Base-by-base conservation (phyloP, 2,888 invertebrate species). In the Yponomeuta evonymella region DNA sequence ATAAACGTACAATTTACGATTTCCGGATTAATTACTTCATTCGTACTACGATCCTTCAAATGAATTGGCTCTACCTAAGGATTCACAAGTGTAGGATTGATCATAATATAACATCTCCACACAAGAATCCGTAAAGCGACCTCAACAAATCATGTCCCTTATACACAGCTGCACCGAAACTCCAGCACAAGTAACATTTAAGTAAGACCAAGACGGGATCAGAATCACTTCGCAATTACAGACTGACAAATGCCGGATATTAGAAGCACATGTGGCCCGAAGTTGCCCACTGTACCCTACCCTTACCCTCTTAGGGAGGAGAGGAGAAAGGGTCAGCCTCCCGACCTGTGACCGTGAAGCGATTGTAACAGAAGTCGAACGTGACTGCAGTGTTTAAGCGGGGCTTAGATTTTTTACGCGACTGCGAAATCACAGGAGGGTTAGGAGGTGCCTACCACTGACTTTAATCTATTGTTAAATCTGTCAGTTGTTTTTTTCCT, bases 231-330 rank as follows among this genome's bases (percentile, higher is more conserved):
- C 77, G 90, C 88, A 89, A 91, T 92, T 92, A 92, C 87, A 89
- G 83, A 82, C 90, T 91, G 91, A 92, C 89, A 90, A 92, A 92
- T 92, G 92, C 83, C 78, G 88, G 90, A 79, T 90, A 91, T 92
- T 92, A 91, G 79, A 74, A 81, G 82, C 91, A 92, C 91, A 92
- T 92, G 92, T 92, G 92, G 79, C 88, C 77, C 83, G 76, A 82
- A 86, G 78, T 85, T 84, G 75, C 75, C n/a, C 62, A 15, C 15
- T 58, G 23, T n/a, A 48, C n/a, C 36, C 63, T 51, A 66, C 48
- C 51, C 48, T 15, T 64, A 36, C 29, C 48, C 43, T 33, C 70
- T 36, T 64, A 43, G 43, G 51, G 66, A 8, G 15, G 30, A 8
- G 36, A 23, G 70, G 71, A 36, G 33, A 43, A 43, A 67, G 71